Evolutionary conservation across 2,888 invertebrate genomes (phyloP).

Genomic region (Drosophila quinaria): DNA sequence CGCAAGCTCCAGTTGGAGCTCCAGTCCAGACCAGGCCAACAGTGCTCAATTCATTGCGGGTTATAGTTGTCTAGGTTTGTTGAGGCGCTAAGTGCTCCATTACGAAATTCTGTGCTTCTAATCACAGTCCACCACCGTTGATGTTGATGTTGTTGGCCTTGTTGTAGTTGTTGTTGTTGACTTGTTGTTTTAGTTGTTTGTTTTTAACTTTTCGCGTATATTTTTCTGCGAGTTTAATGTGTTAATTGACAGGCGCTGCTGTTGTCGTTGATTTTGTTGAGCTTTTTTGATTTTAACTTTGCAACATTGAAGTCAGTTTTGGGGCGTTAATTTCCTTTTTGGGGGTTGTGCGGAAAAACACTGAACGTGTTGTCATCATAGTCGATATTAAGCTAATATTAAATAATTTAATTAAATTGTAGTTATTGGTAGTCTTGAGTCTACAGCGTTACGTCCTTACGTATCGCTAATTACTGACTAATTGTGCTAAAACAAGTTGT

Average conservation of each 20-base stretch:
- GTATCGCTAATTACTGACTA: not conserved
- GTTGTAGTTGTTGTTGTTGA: conserved; percentile 40
- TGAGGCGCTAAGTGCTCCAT: conserved; percentile 75
- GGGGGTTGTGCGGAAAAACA: conserved; percentile 6
- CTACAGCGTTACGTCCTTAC: not conserved
- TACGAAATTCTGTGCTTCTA: conserved; percentile 82
- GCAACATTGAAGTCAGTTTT: conserved; percentile 29
- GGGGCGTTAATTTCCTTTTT: conserved; percentile 45
- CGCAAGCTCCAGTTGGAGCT: conserved; percentile 18
- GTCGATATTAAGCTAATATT: conserved; percentile 1
- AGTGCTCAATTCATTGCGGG: conserved; percentile 1
- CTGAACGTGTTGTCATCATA: conserved; percentile 15
- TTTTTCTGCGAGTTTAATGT: conserved; percentile 73
- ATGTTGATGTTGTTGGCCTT: conserved; percentile 61
- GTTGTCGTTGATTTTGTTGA: conserved; percentile 51
- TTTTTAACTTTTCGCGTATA: conserved; percentile 53
- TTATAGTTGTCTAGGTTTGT: conserved; percentile 20
- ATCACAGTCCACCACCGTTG: conserved; percentile 58
- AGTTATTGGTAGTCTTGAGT: not conserved
- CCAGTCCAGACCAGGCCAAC: conserved; percentile 17
- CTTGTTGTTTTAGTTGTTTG: conserved; percentile 43
- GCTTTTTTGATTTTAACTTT: conserved; percentile 56
- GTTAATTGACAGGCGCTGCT: conserved; percentile 74
- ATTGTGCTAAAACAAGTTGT: not conserved
- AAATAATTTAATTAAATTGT: conserved; percentile 5